These are phyloP conservation scores for Digitonthophagus gazella DNA, from an alignment of 2,888 invertebrate genomes.

Conservation along the genomic window DNA sequence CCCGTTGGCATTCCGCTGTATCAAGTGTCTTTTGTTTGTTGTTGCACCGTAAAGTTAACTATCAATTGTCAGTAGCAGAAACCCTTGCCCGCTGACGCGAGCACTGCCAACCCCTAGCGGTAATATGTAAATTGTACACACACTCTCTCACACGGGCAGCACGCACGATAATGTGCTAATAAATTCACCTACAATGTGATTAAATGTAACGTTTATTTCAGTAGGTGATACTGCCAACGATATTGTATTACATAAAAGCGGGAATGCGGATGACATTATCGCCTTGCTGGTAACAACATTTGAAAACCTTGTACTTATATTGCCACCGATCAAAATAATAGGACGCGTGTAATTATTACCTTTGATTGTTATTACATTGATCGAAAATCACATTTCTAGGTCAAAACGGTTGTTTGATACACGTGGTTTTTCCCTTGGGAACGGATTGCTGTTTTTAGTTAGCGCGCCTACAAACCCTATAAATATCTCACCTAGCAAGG, in stretches of 20 bases:
- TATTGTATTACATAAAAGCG: no score
- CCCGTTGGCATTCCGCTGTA: constrained; percentile 13
- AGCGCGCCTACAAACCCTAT: background rate
- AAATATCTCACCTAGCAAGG: background rate
- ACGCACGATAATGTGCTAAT: constrained; percentile 14
- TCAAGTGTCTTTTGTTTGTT: constrained; percentile 17
- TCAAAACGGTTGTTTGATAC: background rate
- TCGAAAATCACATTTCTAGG: background rate
- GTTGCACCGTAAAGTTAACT: constrained; percentile 5
- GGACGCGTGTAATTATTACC: no score
- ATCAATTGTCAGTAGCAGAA: constrained; percentile 15
- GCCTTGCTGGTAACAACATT: no score
- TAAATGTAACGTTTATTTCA: no score
- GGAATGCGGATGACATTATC: no score
- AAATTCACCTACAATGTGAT: constrained; percentile 11
- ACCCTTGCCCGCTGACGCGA: background rate
- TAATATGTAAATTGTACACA: background rate
- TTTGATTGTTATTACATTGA: background rate
- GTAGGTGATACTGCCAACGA: background rate
- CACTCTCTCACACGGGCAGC: background rate
- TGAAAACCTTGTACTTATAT: no score
- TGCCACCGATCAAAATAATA: no score
- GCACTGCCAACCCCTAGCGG: background rate
- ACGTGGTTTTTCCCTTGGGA: background rate
- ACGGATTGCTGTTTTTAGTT: background rate